Conservation (phyloP, 2,888 invertebrate genomes). For the Platynereis dumerilii region DNA sequence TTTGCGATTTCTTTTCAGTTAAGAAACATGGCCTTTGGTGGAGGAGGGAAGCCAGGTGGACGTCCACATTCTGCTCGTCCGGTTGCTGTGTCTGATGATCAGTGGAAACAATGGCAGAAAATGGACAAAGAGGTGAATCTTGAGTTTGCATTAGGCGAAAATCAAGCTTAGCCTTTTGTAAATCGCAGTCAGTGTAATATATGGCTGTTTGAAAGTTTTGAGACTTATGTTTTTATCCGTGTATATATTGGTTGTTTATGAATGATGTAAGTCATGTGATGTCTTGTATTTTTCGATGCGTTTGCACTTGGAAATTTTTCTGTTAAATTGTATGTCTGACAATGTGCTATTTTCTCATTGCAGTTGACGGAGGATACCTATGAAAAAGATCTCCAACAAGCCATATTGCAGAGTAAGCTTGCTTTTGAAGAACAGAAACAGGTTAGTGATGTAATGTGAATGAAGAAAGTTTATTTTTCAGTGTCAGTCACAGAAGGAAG, state of each 20-base stretch:
- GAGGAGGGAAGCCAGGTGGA: neutral
- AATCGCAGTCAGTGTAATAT: no score
- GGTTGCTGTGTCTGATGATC: constrained; percentile 7
- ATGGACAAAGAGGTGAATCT: constrained; percentile 16
- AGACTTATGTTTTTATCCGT: no score
- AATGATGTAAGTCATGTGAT: no score
- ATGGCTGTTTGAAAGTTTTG: no score
- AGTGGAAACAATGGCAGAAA: constrained; percentile 23
- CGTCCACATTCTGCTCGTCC: no score
- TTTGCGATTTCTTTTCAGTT: neutral
- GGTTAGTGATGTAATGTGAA: constrained; percentile 7
- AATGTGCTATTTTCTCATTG: constrained; percentile 33
- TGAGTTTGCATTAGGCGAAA: no score
- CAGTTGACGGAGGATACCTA: constrained; percentile 70
- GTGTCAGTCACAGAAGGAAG: neutral
- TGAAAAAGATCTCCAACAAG: constrained; percentile 70
- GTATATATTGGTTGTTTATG: no score
- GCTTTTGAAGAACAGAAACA: constrained; percentile 71
- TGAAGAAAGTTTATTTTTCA: constrained; percentile 12
- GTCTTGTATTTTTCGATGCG: no score
- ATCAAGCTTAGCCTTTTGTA: no score
- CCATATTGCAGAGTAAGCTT: constrained; percentile 77
- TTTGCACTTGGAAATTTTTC: neutral
- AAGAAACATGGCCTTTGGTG: constrained; percentile 8
- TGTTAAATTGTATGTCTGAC: neutral